Conservation (phyloP, 2,888 invertebrate species). For the Tanypteryx hageni region DNA sequence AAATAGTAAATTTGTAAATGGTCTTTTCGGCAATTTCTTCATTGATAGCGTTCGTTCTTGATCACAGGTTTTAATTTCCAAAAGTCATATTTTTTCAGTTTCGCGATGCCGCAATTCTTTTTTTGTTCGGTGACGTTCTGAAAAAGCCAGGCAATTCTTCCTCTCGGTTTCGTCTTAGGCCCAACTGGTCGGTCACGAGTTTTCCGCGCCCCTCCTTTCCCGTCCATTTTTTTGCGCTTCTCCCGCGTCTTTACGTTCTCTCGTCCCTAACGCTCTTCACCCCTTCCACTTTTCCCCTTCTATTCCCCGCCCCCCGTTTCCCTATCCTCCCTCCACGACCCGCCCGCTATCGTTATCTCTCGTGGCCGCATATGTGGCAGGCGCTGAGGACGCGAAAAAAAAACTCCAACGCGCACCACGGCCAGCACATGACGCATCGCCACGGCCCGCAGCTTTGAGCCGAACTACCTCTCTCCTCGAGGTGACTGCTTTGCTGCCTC, state of each 20-base stretch:
- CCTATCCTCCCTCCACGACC: neutral
- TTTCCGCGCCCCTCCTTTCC: neutral
- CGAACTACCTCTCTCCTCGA: neutral
- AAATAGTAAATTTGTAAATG: no score
- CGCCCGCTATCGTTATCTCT: neutral
- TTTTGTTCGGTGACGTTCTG: neutral
- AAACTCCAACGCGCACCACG: neutral
- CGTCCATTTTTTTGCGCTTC: neutral
- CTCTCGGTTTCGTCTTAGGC: neutral
- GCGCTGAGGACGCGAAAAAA: slow-evolving; percentile 6
- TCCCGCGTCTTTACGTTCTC: no score
- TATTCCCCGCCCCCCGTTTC: neutral
- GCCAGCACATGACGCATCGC: neutral
- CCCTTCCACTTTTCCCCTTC: neutral
- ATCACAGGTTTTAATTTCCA: no score
- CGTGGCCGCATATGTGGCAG: neutral
- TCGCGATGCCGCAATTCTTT: no score
- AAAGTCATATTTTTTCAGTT: no score
- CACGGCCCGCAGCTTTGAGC: neutral
- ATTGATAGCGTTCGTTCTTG: no score
- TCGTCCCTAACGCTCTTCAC: no score
- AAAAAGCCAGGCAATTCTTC: neutral
- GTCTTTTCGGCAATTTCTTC: no score
- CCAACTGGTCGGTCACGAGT: neutral
- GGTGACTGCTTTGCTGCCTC: neutral